Base-by-base conservation (phyloP, 2,888 invertebrate species). In the Polydrusus pterygomalis region DNA sequence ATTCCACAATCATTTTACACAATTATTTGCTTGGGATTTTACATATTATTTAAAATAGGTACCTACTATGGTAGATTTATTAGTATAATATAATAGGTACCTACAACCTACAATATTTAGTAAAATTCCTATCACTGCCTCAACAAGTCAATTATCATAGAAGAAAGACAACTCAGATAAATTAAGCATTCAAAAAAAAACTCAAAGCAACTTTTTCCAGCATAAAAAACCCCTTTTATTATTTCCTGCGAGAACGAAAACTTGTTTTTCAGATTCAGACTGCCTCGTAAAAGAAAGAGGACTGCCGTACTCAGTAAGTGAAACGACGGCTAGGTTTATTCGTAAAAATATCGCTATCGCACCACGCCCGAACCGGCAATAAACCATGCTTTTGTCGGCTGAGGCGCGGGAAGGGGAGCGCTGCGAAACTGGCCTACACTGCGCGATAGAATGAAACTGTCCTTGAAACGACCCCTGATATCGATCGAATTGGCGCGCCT, bases 401-500 rank as follows among this genome's bases (percentile, higher is more conserved):
- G 64, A 64, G 30, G 64, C 49, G 64, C 34, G 58, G 38, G 63
- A n/a, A 17, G 25, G n/a, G n/a, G 20, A 40, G n/a, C n/a, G n/a
- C 18, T 3, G 64, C n/a, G 8, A 47, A 30, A 63, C 45, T 10
- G 20, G 45, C 63, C 2, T 13, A 20, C 17, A 38, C 1, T 64
- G 64, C 47, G 47, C 43, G 47, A 45, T 18, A 63, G 49, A 17
- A 65, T 49, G 30, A 47, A 47, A 47, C 47, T 65, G 34, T 51
- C 65, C 65, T 67, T 67, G 51, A 67, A 51, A 49, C 51, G 65
- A 45, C 65, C 65, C 51, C 65, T 64, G 47, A 30, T 64, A 64
- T 64, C 64, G 64, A 64, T 25, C 47, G 17, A 8, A 20, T 20
- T 25, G 45, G 25, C 34, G 65, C 51, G 65, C 51, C 45, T 51